phyloP scores from a whole-genome alignment of 2,113 vertebrate genomes.

The Danionella cerebrum region DNA sequence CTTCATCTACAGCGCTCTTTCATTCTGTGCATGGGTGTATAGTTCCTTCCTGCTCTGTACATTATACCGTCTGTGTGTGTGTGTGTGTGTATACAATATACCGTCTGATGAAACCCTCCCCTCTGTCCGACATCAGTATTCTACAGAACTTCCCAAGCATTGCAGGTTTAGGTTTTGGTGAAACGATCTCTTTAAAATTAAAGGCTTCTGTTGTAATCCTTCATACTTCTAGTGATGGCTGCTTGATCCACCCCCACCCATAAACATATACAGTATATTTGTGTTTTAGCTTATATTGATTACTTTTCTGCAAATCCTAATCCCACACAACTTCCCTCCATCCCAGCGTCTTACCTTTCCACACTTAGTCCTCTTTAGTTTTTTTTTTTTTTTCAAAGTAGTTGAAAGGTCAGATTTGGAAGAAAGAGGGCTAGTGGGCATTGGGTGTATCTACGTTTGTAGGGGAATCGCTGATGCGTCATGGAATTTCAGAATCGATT shows the following conservation, averaged over 20 bases:
- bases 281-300: no score
- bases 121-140: no score
- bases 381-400: neutral
- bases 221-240: no score
- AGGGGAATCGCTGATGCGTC: neutral
- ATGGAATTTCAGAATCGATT: neutral
- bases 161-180: no score
- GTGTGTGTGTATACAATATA: neutral
- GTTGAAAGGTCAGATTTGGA: neutral
- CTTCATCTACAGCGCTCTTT: neutral
- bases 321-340: neutral
- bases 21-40: neutral
- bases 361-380: neutral
- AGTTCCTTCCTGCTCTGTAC: constrained; percentile 9
- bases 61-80: neutral
- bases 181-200: no score
- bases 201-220: no score
- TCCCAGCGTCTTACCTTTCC: neutral
- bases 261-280: no score
- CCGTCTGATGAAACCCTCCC: neutral
- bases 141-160: no score
- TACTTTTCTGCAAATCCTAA: no score
- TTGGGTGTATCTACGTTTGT: neutral
- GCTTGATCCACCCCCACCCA: no score
- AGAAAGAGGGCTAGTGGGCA: neutral